phyloP scores from a whole-genome alignment of 2,797 vertebrate genomes.

The Sebastes hubbsi region DNA sequence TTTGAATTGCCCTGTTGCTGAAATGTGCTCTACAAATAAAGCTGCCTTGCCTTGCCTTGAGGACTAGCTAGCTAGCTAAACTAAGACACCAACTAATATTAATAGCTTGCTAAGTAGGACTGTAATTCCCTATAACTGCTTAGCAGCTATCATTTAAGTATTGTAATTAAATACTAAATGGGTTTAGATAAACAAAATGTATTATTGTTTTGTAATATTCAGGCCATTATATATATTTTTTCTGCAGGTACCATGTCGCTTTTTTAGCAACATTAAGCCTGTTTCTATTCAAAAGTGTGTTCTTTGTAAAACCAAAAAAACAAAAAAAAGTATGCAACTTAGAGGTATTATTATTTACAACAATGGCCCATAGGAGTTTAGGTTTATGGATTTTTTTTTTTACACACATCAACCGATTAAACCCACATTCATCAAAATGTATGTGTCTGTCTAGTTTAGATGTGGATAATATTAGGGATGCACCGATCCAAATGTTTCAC shows the following conservation, averaged over 20 bases:
- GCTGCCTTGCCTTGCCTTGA: no score
- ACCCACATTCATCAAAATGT: not conserved
- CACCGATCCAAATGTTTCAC: no score
- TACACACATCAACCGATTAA: not conserved
- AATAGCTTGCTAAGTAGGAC: conserved; percentile 9
- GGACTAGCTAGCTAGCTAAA: not conserved
- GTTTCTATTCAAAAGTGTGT: not conserved
- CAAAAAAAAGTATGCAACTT: not conserved
- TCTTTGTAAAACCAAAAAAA: not conserved
- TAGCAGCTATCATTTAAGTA: not conserved
- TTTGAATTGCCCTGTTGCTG: no score
- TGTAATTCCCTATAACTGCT: not conserved
- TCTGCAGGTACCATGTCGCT: not conserved
- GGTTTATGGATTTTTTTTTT: not conserved
- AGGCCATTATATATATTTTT: not conserved
- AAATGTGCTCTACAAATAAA: no score
- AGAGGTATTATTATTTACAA: not conserved
- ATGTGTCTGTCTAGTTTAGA: not conserved
- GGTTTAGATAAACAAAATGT: not conserved
- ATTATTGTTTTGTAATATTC: not conserved
- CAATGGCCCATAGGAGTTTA: not conserved
- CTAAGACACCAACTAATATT: not conserved
- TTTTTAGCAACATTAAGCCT: not conserved
- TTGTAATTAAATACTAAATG: not conserved
- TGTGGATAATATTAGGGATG: not conserved